Evolutionary conservation across 2,113 vertebrate genomes (phyloP).

Genomic region (Athene cunicularia): DNA sequence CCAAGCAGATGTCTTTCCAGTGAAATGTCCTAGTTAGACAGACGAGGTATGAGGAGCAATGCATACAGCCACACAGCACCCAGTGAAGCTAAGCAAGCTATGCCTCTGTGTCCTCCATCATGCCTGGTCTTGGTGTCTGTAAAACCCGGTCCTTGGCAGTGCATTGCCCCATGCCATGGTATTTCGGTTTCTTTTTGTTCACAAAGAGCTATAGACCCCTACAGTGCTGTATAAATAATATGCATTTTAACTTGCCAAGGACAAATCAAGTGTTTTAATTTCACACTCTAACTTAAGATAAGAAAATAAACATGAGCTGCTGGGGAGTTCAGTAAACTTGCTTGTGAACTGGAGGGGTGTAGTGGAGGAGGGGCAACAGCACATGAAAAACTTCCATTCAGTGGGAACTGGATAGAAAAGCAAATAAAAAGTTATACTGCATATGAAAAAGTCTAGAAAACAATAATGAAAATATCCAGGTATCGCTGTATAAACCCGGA

Average conservation of each 20-base stretch:
- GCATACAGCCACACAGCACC: not conserved
- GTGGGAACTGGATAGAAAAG: not conserved
- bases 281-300: not conserved
- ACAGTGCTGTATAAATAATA: not conserved
- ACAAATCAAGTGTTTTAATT: slow-evolving; percentile 60
- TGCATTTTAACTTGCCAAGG: slow-evolving; percentile 33
- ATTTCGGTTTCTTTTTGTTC: not conserved
- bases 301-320: slow-evolving; percentile 52
- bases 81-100: not conserved
- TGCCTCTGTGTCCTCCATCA: fast-evolving
- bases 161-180: not conserved
- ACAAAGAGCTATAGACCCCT: not conserved
- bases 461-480: not conserved
- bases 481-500: not conserved
- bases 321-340: slow-evolving; percentile 15
- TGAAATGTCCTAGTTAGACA: fast-evolving
- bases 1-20: not conserved
- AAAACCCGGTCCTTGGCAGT: not conserved
- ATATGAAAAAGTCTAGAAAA: not conserved
- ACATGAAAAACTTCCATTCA: not conserved
- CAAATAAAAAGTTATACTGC: not conserved
- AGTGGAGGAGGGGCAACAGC: not conserved
- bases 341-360: not conserved
- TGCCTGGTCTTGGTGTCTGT: not conserved
- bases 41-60: not conserved